Base-by-base conservation (phyloP, 2,888 invertebrate species). In the Drosophila fungiperda region DNA sequence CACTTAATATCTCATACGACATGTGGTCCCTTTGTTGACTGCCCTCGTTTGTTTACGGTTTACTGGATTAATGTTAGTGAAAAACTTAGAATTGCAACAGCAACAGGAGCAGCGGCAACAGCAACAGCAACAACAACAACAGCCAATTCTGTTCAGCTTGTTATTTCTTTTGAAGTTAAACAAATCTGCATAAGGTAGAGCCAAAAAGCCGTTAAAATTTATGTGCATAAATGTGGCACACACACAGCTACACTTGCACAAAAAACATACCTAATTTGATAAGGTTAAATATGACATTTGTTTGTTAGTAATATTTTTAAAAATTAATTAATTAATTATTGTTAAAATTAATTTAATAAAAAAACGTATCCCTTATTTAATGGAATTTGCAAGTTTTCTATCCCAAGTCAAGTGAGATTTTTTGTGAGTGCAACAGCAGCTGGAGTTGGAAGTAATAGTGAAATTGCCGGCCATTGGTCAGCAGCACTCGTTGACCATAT, bases 1-100 rank as follows among this genome's bases (percentile, higher is more conserved):
- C 87, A 80, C 83, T 83, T 83, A 84, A 85, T 85, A 88, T 82
- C 85, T 85, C 86, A 87, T 83, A 87, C 80, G 83, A 83, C 86
- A 87, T 78, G 86, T 82, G 77, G 77, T 73, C 52, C 75, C 82
- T 79, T 81, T 86, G 88, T 87, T 82, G 88, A 83, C 86, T 85
- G 78, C 60, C 70, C 72, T 76, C 83, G 88, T 85, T 85, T 85
- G 85, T 85, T 85, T 85, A 88, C 88, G 85, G 88, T 85, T 85
- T 85, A 86, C 82, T 88, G 85, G 88, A 85, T 86, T 85, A 84
- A 87, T 86, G 77, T 69, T 77, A 52, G 62, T 73, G 70, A 57
- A 80, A 68, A 78, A 72, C 62, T 76, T 76, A 60, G 52, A 61
- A 53, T 59, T 23, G 61, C 38, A 58, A 53, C 48, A 59, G 50